These are phyloP conservation scores for Terrapene triunguis DNA, from an alignment of 2,113 vertebrate genomes.

Conservation along the genomic window DNA sequence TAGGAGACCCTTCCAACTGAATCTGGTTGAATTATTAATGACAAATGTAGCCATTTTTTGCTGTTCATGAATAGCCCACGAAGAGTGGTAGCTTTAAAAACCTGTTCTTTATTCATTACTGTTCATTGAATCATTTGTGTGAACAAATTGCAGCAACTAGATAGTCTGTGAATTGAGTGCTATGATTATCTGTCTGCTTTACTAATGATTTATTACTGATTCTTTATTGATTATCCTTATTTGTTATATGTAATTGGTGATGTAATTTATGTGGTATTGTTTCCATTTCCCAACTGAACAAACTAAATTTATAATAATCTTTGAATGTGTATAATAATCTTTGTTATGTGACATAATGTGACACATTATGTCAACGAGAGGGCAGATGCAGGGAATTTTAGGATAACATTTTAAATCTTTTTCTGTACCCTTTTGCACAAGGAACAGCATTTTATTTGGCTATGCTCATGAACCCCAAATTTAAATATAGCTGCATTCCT, in stretches of 20 bases:
- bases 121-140: background rate
- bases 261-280: background rate
- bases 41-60: background rate
- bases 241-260: background rate
- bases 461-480: rapidly evolving
- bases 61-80: background rate
- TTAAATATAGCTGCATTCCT: background rate
- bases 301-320: background rate
- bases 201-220: background rate
- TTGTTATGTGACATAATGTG: too few relatives aligned
- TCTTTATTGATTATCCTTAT: background rate
- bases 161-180: background rate
- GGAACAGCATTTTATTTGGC: rapidly evolving
- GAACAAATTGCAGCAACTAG: background rate
- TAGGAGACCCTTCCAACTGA: background rate
- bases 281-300: background rate
- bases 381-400: background rate
- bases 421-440: background rate
- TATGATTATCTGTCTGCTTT: background rate
- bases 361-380: rapidly evolving
- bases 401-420: background rate
- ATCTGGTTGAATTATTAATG: background rate
- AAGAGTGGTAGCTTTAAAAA: background rate
- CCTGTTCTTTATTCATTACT: background rate
- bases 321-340: too few relatives aligned